Conservation (phyloP, 2,113 vertebrate species). For the Notechis scutatus region DNA sequence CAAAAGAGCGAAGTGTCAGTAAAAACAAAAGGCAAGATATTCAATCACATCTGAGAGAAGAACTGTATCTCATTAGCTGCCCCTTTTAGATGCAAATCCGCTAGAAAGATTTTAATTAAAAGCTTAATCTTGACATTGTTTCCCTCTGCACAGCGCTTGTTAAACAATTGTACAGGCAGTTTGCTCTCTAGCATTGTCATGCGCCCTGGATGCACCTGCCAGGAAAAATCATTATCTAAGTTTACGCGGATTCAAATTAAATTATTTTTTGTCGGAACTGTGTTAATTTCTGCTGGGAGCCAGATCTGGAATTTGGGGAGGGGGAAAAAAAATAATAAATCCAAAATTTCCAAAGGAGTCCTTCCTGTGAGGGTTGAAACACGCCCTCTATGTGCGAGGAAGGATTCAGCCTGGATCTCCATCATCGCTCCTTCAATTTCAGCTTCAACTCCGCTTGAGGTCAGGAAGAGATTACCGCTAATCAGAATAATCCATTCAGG, state of each 20-base stretch:
- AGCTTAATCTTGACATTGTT: neutral
- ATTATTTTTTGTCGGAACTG: conserved; percentile 12
- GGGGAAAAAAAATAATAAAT: too few species aligned
- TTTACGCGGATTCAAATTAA: conserved; percentile 13
- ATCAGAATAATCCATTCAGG: neutral
- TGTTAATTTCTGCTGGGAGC: neutral
- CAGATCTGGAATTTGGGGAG: neutral
- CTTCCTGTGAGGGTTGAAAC: neutral
- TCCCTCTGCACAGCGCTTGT: neutral
- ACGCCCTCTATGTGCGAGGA: neutral
- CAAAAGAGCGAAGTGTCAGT: neutral
- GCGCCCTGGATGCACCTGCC: neutral
- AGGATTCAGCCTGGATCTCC: neutral
- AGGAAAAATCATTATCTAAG: conserved; percentile 6
- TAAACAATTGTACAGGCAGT: neutral
- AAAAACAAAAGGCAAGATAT: neutral
- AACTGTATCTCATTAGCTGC: rapidly evolving
- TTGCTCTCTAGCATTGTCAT: neutral
- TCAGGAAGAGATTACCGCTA: neutral
- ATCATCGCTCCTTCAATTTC: neutral
- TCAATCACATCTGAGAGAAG: neutral
- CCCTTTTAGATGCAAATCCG: neutral
- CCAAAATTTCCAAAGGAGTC: neutral
- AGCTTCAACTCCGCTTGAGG: neutral
- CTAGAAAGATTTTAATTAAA: neutral